Percentiles rank a stretch among this genome's conserved stretches.
Evolutionary conservation across 2,797 vertebrate species (phyloP).

Genomic region (Silurus aristotelis): DNA sequence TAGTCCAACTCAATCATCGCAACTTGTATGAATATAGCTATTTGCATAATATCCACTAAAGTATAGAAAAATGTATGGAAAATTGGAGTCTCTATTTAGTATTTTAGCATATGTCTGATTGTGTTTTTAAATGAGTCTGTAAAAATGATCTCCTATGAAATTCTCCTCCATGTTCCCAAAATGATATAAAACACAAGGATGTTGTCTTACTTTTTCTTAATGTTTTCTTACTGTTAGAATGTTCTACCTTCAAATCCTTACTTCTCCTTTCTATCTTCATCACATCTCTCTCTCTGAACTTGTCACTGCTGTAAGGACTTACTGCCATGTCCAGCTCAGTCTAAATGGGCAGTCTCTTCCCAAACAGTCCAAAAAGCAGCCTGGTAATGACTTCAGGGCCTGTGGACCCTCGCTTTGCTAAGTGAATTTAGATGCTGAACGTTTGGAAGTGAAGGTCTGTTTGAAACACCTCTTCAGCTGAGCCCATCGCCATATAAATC

Average conservation of each 20-base stretch:
- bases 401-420: conserved; percentile 56
- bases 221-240: too few species aligned
- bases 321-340: conserved; percentile 36
- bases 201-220: background rate
- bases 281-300: background rate
- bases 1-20: background rate
- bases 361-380: conserved; percentile 50
- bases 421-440: conserved; percentile 53
- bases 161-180: background rate
- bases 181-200: background rate
- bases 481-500: conserved; percentile 50
- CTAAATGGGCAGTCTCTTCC: conserved; percentile 54
- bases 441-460: conserved; percentile 50
- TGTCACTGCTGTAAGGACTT: conserved; percentile 34
- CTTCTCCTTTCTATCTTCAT: background rate
- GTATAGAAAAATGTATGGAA: background rate
- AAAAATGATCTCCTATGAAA: background rate
- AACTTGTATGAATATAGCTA: background rate
- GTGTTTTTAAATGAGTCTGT: background rate
- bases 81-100: background rate
- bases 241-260: background rate
- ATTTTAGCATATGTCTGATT: background rate
- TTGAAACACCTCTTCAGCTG: conserved; percentile 52
- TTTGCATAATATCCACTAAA: background rate
- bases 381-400: conserved; percentile 61